Evolutionary conservation across 2,113 vertebrate genomes (phyloP), one percentile per base, ranked within the genome.

Genomic region (Orycteropus afer): DNA sequence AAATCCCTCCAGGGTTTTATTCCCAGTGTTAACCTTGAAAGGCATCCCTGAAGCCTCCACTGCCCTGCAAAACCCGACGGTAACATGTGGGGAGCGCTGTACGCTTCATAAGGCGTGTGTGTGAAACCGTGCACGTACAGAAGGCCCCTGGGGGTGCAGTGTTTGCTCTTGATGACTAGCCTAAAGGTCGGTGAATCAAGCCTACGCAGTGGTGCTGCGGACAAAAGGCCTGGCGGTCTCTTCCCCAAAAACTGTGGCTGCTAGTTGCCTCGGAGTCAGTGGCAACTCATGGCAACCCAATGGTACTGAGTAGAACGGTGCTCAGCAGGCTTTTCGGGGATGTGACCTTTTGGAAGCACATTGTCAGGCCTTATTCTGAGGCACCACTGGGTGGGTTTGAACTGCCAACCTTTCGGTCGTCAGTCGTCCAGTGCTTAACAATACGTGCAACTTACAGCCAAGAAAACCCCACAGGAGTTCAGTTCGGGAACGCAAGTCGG

Each of bases 1-100:
- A 93, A 96, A 94, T 95, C 96, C 87, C 86, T 95, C 93, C 81
- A 74, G 42, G 1, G 91, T 96, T 98, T 98, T 94, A 85, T 87
- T 83, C 87, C 92, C 95, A 74, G 93, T 91, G 53, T 95, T 88
- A n/a, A 55, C 85, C 89, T 91, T 73, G 59, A 95, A 91, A 97
- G 95, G 76, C 82, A 51, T 92, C 85, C 57, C 74, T 55, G 86
- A 84, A 96, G 74, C 71, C 84, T 76, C 89, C 94, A 57, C 32
- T 55, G 83, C 81, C 42, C 2, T 1, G 22, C 14, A 1, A 4
- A 65, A 29, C 59, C 47, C 57, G 2, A 2, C n/a, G 2, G 0
- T 14, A 0, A 13, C 0, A 0, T 6, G 51, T 34, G 25, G 27
- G 0, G 0, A 0, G 57, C 2, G 0, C 0, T 0, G 0, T 32